Conservation (phyloP, 2,797 vertebrate species). For the Megalops cyprinoides region DNA sequence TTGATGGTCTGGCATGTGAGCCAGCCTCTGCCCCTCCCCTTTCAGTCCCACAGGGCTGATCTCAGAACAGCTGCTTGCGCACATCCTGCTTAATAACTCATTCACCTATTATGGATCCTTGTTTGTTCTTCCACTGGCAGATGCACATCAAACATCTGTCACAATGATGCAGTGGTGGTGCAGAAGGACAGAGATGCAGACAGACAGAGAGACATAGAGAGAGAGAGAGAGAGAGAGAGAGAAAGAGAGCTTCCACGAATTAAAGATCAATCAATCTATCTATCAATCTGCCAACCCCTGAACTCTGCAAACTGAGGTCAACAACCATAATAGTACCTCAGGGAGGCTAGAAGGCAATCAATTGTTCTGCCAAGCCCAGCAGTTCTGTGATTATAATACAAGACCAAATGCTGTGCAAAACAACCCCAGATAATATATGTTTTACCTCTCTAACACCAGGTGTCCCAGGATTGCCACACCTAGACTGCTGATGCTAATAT, state of each 20-base stretch:
- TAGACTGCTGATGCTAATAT: background rate
- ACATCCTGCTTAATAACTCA: conserved; percentile 10
- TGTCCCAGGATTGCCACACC: too few relatives aligned
- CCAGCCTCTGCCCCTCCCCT: background rate
- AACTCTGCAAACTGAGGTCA: conserved; percentile 20
- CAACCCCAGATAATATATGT: conserved; percentile 13
- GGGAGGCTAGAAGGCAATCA: conserved; percentile 13
- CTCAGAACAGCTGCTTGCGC: conserved; percentile 24
- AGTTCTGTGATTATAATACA: conserved; percentile 16
- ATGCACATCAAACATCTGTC: conserved; percentile 21
- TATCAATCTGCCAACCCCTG: conserved; percentile 3
- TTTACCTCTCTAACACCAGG: background rate
- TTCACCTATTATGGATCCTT: background rate
- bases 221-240: background rate
- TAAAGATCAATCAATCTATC: conserved; percentile 10
- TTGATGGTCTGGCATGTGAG: background rate
- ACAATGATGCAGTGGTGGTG: background rate
- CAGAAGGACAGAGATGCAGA: background rate
- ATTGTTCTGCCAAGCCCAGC: conserved; percentile 15
- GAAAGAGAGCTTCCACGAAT: background rate
- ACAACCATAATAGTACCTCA: background rate
- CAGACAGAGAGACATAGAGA: background rate
- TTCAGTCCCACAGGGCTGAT: background rate
- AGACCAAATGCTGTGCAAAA: conserved; percentile 2
- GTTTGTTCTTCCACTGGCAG: conserved; percentile 18